A percentile compares a stretch with the other conserved stretches of the same genome.
Conservation (phyloP, 2,797 vertebrate genomes). For the Poecilia gillii region DNA sequence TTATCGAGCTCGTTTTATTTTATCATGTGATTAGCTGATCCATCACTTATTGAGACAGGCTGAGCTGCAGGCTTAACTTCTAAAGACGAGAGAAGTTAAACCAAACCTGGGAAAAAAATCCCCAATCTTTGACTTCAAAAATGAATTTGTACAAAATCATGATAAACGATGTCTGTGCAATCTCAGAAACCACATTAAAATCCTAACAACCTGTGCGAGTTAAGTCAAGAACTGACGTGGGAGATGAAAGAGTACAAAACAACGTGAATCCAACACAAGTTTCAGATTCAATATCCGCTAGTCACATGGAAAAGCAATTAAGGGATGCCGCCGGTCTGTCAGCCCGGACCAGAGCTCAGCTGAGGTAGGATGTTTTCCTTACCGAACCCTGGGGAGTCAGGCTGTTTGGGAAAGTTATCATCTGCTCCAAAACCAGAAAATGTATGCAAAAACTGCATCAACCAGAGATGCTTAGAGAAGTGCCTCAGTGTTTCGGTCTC, state of each 20-base stretch:
- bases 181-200: neutral
- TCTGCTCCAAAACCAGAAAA: slow-evolving; percentile 18
- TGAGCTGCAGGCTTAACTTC: neutral
- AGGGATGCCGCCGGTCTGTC: slow-evolving; percentile 38
- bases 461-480: slow-evolving; percentile 10
- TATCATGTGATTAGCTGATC: neutral
- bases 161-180: neutral
- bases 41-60: neutral
- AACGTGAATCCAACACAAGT: slow-evolving; percentile 26
- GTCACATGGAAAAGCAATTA: slow-evolving; percentile 70
- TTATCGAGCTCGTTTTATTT: neutral
- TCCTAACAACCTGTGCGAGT: slow-evolving; percentile 3
- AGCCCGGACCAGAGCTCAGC: slow-evolving; percentile 36
- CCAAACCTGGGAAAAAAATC: no score
- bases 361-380: slow-evolving; percentile 41
- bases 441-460: slow-evolving; percentile 3
- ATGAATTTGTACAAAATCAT: neutral
- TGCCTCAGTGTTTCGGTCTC: slow-evolving; percentile 7
- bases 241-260: slow-evolving; percentile 27
- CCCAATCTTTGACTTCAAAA: no score
- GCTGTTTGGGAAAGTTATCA: slow-evolving; percentile 64
- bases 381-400: slow-evolving; percentile 29
- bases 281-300: slow-evolving; percentile 23
- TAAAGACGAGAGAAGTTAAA: neutral
- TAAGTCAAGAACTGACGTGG: slow-evolving; percentile 25